phyloP scores from a whole-genome alignment of 2,113 vertebrate species.

The Apteryx mantelli region DNA sequence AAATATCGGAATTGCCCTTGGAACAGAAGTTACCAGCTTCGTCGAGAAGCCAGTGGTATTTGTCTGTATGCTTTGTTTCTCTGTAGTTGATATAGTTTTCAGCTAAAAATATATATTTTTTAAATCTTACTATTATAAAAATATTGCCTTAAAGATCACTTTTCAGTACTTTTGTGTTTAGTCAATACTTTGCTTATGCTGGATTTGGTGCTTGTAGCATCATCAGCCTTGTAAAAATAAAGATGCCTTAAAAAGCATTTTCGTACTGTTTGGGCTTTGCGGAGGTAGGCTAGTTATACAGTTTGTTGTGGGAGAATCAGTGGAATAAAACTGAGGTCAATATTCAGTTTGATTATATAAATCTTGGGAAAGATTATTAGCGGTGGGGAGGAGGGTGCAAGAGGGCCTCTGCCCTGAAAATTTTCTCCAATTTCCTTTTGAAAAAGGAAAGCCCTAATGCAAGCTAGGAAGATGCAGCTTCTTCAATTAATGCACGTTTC shows the following conservation, averaged over 20 bases:
- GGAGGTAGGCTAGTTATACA: background rate
- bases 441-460: background rate
- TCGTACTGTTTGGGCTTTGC: background rate
- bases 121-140: background rate
- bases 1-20: background rate
- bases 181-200: background rate
- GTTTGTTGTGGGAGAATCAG: background rate
- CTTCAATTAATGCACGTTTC: background rate
- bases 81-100: background rate
- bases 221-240: background rate
- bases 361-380: background rate
- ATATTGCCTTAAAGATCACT: background rate
- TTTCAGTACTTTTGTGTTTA: background rate
- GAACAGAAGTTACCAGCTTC: background rate
- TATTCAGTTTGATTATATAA: background rate
- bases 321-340: background rate
- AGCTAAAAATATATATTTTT: background rate
- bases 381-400: background rate
- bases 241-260: background rate
- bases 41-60: background rate
- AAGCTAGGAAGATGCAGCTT: background rate
- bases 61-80: background rate
- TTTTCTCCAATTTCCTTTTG: background rate
- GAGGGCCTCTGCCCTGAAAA: background rate
- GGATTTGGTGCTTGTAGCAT: background rate